Conservation (phyloP, 1,140 invertebrate species). For the Antheraea pernyi region DNA sequence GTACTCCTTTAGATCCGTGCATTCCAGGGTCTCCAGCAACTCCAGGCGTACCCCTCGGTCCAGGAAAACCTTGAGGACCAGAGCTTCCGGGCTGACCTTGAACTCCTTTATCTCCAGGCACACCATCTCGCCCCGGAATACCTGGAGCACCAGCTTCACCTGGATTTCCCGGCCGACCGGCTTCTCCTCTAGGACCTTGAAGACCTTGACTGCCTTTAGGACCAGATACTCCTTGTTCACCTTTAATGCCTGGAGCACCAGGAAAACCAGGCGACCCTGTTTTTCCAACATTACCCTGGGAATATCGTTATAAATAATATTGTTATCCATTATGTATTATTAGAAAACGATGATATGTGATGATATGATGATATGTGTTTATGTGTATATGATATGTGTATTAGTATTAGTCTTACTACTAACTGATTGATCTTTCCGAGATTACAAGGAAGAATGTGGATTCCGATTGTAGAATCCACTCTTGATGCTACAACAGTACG, state of each 20-base stretch:
- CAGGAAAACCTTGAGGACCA: slow-evolving; percentile 87
- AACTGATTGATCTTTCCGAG: no score
- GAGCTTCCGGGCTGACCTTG: slow-evolving; percentile 82
- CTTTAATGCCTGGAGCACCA: slow-evolving; percentile 88
- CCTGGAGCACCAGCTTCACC: slow-evolving; percentile 88
- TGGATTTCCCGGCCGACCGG: slow-evolving; percentile 86
- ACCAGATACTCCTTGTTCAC: slow-evolving; percentile 87
- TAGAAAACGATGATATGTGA: no score
- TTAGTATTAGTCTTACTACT: no score
- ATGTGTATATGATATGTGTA: no score
- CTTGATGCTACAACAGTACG: no score
- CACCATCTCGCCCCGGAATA: slow-evolving; percentile 86
- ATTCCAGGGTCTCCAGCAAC: slow-evolving; percentile 83
- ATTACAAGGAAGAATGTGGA: no score
- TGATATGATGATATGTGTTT: no score
- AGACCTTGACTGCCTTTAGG: slow-evolving; percentile 89
- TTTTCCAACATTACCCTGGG: slow-evolving; percentile 88
- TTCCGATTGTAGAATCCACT: no score
- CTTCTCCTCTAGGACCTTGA: slow-evolving; percentile 90
- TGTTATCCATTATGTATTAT: no score
- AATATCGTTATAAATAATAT: slow-evolving; percentile 1
- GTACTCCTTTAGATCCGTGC: slow-evolving; percentile 85
- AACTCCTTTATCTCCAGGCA: slow-evolving; percentile 89
- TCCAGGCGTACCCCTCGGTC: slow-evolving; percentile 86
- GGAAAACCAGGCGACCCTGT: slow-evolving; percentile 89